Base-by-base conservation (phyloP, 2,888 invertebrate species). In the Cynaeus angustus region DNA sequence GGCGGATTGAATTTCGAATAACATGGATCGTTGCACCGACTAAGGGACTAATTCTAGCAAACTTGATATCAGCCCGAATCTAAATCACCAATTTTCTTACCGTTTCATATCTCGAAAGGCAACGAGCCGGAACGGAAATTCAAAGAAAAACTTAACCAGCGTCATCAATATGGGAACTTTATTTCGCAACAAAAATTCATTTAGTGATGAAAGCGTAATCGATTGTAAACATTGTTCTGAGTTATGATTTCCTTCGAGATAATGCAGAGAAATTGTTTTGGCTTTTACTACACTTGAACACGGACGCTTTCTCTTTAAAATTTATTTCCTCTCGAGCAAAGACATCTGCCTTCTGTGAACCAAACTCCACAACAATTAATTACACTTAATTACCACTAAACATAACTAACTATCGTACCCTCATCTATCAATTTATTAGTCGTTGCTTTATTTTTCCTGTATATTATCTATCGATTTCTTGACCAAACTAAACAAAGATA, bases 1-100 rank as follows among this genome's bases (percentile, higher is more conserved):
- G 62, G 14, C 66, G 61, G 66, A 70, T 66, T 70, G 66, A 62
- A 66, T 66, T 70, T 70, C 46, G 70, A 66, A 70, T 70, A 70
- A 66, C 50, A 70, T 45, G 70, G 70, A 61, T 67, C 66, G 70
- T 62, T 67, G 70, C 66, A 62, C 66, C 53, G 30, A 56, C 50
- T 70, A 62, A 70, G 62, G 66, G 65, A 70, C 70, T 70, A 67
- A 70, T 70, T 70, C 66, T 33, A 16, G 46, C 56, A 58, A 56
- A 59, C 55, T 52, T 69, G 45, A 48, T 64, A 64, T 68, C 68
- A 46, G 33, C 30, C 55, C 33, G 13, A 46, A 62, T 55, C 62
- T 43, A 59, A 48, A 48, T 67, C 59, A 52, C 52, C 58, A 50
- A 67, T 52, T 58, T 52, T 50, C 59, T 67, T 59, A 14, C 46